Percentiles rank a stretch among this genome's conserved stretches.
These are phyloP conservation scores for Anaspis maculata DNA, from an alignment of 2,888 invertebrate species.

Conservation along the genomic window DNA sequence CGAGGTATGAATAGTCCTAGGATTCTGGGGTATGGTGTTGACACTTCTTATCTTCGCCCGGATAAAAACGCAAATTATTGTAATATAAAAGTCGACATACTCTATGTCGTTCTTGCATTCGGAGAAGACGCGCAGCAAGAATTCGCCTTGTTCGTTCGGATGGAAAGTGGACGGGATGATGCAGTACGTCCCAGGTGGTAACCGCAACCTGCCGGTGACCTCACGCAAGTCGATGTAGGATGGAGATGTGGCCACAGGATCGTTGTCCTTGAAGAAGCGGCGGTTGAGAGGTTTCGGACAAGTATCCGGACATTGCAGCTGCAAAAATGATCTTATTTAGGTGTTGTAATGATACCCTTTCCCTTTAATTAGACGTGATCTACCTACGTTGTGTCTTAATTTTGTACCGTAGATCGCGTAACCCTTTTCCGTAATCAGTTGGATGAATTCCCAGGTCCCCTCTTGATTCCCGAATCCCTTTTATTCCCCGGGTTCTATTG, in stretches of 20 bases:
- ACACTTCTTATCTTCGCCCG: conserved; percentile 18
- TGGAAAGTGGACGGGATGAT: conserved; percentile 97
- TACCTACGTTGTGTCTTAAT: too few relatives aligned
- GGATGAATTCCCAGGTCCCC: too few relatives aligned
- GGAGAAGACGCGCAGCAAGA: conserved; percentile 89
- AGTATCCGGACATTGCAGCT: conserved; percentile 57
- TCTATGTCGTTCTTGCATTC: conserved; percentile 82
- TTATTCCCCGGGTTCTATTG: too few relatives aligned
- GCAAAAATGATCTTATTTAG: conserved; percentile 23
- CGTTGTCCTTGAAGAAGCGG: conserved; percentile 92
- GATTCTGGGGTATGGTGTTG: conserved; percentile 14
- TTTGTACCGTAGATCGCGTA: too few relatives aligned
- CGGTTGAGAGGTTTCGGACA: conserved; percentile 67
- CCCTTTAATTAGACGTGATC: too few relatives aligned
- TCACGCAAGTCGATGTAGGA: conserved; percentile 94
- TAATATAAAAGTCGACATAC: conserved; percentile 52
- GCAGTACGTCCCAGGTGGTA: conserved; percentile 89
- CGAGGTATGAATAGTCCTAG: too few relatives aligned
- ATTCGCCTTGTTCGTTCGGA: conserved; percentile 93
- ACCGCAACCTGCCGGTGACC: conserved; percentile 84
- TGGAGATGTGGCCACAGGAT: conserved; percentile 81
- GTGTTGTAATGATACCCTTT: too few relatives aligned
- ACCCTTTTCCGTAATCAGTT: too few relatives aligned
- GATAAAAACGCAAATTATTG: conserved; percentile 17
- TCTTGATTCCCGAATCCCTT: too few relatives aligned